Base-by-base conservation (phyloP, 53 echinoderm and acorn worm genomes). In the Astropecten irregularis region DNA sequence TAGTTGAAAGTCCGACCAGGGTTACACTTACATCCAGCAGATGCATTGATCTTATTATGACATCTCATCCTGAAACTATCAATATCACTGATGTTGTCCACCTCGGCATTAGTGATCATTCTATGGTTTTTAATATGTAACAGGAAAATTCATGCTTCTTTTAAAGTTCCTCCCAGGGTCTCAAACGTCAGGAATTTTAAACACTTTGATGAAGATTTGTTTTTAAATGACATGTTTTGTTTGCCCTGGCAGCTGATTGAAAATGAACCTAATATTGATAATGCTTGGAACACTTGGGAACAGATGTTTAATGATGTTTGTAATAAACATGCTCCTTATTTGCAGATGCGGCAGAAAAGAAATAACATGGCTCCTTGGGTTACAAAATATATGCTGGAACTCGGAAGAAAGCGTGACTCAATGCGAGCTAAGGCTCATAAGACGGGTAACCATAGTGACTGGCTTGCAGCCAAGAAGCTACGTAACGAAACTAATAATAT, bases 271-370 rank as follows among this genome's bases (percentile, higher is more conserved):
- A 14, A 46, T 46, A 46, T 46, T 46, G 18, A 53, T 13, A 10
- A 4, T 53, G 53, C 53, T 16, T 53, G 53, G 53, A 53, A 19
- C 20, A 53, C 18, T 19, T 53, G 53, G 53, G 53, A 53, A 19
- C 53, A 19, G 25, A 60, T 60, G 60, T 60, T 60, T 60, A 60
- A 25, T 60, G 60, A 60, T 54, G 55, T 20, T 54, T 54, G 55
- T 54, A 20, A 54, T 5, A 54, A 19, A 19, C 55, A 54, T 54
- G 60, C 60, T 28, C 60, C 60, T 5, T 30, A 60, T 16, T 27
- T 27, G 16, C 60, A 60, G 16, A 60, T 60, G 9, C 60, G 60
- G 9, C 60, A 60, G 31, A 26, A n/a, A n/a, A n/a, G 60, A 19
- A 53, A 53, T 13, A 18, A 53, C 53, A 53, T 18, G 15, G 53